Evolutionary conservation across 2,888 invertebrate genomes (phyloP).

Genomic region (Ormia ochracea): DNA sequence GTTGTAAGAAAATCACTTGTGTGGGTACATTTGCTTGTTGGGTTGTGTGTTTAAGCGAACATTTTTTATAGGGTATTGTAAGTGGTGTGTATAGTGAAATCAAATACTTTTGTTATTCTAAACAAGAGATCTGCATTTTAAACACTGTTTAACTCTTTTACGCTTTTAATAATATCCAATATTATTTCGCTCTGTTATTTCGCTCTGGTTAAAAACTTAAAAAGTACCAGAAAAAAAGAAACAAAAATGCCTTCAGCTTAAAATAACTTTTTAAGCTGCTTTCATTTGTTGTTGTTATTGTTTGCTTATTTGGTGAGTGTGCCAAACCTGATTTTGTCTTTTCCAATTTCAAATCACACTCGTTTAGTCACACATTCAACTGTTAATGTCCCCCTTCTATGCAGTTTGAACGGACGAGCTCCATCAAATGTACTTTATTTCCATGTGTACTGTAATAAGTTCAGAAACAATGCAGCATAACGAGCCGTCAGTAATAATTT

Average conservation of each 20-base stretch:
- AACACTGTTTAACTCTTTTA: too few relatives aligned
- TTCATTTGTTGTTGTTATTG: not conserved
- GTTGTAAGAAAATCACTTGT: not conserved
- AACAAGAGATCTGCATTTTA: too few relatives aligned
- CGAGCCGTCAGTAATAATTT: slow-evolving; percentile 44
- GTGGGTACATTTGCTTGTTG: not conserved
- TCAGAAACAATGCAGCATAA: slow-evolving; percentile 57
- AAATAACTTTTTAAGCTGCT: not conserved
- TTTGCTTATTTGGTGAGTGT: slow-evolving; percentile 13
- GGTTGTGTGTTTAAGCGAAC: not conserved
- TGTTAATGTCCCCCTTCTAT: not conserved
- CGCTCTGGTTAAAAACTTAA: too few relatives aligned
- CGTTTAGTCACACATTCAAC: not conserved
- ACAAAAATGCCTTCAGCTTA: not conserved
- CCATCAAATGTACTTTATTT: not conserved
- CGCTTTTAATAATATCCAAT: too few relatives aligned
- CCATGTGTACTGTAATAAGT: slow-evolving; percentile 11
- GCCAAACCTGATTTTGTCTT: slow-evolving; percentile 28
- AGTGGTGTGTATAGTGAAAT: slow-evolving; percentile 50
- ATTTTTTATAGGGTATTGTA: too few relatives aligned
- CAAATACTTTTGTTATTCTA: too few relatives aligned
- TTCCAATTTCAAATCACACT: slow-evolving; percentile 33
- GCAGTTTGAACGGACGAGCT: not conserved
- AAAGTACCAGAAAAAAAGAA: not conserved
- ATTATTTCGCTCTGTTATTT: too few relatives aligned